phyloP scores from a whole-genome alignment of 1,140 invertebrate species.

The Atopsyche davidsoni region DNA sequence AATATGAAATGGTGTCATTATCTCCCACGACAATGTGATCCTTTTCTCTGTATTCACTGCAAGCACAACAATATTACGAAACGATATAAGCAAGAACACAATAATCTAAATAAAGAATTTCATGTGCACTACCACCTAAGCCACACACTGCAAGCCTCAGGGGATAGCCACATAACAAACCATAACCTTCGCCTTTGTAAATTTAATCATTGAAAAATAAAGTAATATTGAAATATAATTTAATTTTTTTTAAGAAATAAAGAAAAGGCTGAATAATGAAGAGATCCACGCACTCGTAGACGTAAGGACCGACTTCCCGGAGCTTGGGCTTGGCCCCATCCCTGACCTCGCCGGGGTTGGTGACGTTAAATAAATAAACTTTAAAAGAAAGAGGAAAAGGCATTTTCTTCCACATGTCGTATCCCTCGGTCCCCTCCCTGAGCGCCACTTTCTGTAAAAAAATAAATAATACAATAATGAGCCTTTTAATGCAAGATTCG shows the following conservation, averaged over 20 bases:
- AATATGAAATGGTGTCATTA: slow-evolving; percentile 56
- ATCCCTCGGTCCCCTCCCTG: slow-evolving; percentile 45
- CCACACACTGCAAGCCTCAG: too few relatives aligned
- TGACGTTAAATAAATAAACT: slow-evolving; percentile 61
- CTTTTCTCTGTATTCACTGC: slow-evolving; percentile 53
- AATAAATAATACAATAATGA: not conserved
- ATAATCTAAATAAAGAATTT: too few relatives aligned
- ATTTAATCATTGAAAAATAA: too few relatives aligned
- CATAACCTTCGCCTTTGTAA: too few relatives aligned
- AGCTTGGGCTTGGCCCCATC: slow-evolving; percentile 46
- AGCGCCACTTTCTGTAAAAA: slow-evolving; percentile 41
- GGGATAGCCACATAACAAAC: too few relatives aligned
- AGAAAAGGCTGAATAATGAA: too few relatives aligned
- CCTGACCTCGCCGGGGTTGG: slow-evolving; percentile 54
- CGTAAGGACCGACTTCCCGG: slow-evolving; percentile 56
- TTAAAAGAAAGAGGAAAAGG: slow-evolving; percentile 49
- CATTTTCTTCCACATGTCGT: slow-evolving; percentile 42
- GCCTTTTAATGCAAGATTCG: not conserved
- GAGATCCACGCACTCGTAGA: slow-evolving; percentile 62
- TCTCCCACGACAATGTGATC: slow-evolving; percentile 45
- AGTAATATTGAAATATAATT: too few relatives aligned
- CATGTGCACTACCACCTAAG: too few relatives aligned
- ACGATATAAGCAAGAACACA: slow-evolving; percentile 63
- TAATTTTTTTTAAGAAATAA: too few relatives aligned
- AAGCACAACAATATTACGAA: slow-evolving; percentile 39